phyloP scores from a whole-genome alignment of 2,113 vertebrate species.

The Ornithorhynchus anatinus region DNA sequence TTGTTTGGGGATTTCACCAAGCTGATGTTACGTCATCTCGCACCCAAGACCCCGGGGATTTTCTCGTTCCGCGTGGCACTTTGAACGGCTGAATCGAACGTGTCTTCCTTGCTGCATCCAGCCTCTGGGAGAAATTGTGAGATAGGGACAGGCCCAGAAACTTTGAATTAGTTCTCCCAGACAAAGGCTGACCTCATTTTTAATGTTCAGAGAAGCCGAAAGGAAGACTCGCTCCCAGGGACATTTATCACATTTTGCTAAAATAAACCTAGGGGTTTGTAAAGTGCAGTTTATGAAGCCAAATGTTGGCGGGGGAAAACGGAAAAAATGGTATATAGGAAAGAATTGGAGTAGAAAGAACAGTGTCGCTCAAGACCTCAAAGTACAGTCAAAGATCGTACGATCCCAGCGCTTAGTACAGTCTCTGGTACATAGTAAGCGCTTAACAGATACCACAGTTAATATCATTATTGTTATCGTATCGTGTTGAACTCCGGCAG shows the following conservation, averaged over 20 bases:
- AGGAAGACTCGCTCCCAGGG: constrained; percentile 18
- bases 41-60: not conserved
- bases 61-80: not conserved
- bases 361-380: constrained; percentile 37
- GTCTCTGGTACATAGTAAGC: too few relatives aligned
- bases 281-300: constrained; percentile 27
- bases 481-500: too few relatives aligned
- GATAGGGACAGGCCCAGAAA: not conserved
- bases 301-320: constrained; percentile 34
- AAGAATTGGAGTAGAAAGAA: constrained; percentile 41
- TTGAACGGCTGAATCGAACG: not conserved
- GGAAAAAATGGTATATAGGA: constrained; percentile 52
- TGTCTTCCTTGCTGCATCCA: not conserved
- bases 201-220: constrained; percentile 23
- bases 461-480: too few relatives aligned
- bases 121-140: not conserved
- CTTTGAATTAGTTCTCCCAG: constrained; percentile 16
- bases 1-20: not conserved
- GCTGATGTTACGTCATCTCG: not conserved
- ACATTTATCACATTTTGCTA: constrained; percentile 46
- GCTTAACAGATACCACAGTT: too few relatives aligned
- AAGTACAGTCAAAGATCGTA: too few relatives aligned
- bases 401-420: too few relatives aligned
- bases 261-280: constrained; percentile 40
- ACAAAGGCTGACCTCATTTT: constrained; percentile 16